Evolutionary conservation across 2,113 vertebrate genomes (phyloP).

Genomic region (Chlorodrepanis virens): DNA sequence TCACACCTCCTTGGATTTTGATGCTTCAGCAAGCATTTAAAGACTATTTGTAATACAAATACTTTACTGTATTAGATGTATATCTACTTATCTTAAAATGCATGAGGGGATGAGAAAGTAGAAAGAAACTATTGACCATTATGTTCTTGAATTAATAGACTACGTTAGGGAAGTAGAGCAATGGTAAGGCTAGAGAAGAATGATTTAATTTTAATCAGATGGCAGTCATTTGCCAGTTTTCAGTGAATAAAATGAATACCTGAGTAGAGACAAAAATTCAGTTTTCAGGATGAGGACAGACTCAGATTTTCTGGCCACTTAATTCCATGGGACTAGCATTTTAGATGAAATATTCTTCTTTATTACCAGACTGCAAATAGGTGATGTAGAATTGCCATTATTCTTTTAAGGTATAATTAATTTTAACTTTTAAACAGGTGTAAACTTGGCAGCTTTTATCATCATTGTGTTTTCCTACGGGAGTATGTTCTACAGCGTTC

Average conservation of each 20-base stretch:
- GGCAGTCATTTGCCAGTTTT: not conserved
- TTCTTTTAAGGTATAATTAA: not conserved
- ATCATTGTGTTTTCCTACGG: conserved; percentile 94
- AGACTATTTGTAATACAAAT: not conserved
- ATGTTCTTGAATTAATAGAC: not conserved
- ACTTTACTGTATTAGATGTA: not conserved
- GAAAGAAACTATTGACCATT: not conserved
- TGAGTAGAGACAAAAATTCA: not conserved
- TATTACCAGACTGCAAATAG: not conserved
- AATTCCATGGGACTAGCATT: not conserved
- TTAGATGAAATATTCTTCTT: not conserved
- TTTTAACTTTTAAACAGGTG: conserved; percentile 74
- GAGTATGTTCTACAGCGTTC: conserved; percentile 97
- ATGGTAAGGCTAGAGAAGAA: not conserved
- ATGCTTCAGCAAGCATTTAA: not conserved
- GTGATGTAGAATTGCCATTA: not conserved
- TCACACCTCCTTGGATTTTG: not conserved
- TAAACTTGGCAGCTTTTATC: conserved; percentile 93
- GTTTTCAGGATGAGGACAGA: not conserved
- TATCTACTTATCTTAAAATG: not conserved
- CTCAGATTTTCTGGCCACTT: not conserved
- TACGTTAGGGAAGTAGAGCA: not conserved
- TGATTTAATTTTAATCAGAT: not conserved
- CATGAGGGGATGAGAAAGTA: not conserved
- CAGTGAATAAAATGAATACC: not conserved